Percentiles rank a stretch among this genome's conserved stretches.
Conservation (phyloP, 2,888 invertebrate species). For the Bombylius discolor region DNA sequence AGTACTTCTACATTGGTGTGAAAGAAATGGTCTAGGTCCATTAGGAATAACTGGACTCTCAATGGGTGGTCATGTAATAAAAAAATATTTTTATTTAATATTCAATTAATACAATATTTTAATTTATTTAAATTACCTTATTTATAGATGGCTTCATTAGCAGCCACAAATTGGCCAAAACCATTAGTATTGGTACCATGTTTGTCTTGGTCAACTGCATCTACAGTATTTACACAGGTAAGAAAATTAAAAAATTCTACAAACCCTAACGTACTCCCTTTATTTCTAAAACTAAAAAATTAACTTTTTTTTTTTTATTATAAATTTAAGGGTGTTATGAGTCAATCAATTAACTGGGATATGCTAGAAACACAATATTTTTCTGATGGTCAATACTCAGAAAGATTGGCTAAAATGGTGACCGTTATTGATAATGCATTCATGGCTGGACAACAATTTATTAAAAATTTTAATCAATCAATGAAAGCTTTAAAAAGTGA, state of each 20-base stretch:
- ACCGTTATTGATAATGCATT: constrained; percentile 62
- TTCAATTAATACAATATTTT: background rate
- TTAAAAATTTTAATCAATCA: constrained; percentile 47
- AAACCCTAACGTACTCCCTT: background rate
- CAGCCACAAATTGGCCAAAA: constrained; percentile 91
- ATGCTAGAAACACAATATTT: constrained; percentile 77
- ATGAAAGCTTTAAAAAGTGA: constrained; percentile 36
- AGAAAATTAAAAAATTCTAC: constrained; percentile 5
- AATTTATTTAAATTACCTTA: no score
- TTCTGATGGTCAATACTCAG: constrained; percentile 63
- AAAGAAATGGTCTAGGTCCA: constrained; percentile 79
- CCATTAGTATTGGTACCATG: constrained; percentile 90
- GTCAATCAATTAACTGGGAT: constrained; percentile 89
- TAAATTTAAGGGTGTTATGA: constrained; percentile 80
- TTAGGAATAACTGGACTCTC: constrained; percentile 90
- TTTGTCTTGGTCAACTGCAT: constrained; percentile 94
- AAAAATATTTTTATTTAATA: background rate
- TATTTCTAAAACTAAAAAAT: background rate
- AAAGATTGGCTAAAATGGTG: constrained; percentile 78
- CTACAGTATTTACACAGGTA: constrained; percentile 86
- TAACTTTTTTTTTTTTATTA: constrained; percentile 3
- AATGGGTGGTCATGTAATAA: constrained; percentile 92
- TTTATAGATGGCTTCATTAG: constrained; percentile 89
- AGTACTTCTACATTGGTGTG: constrained; percentile 89
- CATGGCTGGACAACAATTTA: constrained; percentile 61